Base-by-base conservation (phyloP, 2,888 invertebrate genomes). In the Temnothorax rugatulus region DNA sequence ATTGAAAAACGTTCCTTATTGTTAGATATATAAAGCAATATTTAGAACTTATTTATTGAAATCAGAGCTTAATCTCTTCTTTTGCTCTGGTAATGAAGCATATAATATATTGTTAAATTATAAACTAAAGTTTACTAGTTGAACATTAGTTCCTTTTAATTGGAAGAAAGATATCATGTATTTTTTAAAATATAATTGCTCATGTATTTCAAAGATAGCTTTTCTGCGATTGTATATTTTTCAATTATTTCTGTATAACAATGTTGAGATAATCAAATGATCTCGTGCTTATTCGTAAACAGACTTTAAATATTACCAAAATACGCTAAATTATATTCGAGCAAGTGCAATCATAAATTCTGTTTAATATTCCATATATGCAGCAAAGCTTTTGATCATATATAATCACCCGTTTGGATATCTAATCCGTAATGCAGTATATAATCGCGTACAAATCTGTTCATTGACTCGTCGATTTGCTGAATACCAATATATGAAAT, bases 371-470 rank as follows among this genome's bases (percentile, higher is more conserved):
- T 59, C 54, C 57, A n/a, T 59, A 59, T 21, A n/a, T 21, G 69
- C 47, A 15, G 29, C 59, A 47, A 69, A 79, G 69, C 59, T 59
- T 81, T 81, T 81, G 69, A 81, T 81, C 71, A 50, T 61, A 38
- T 57, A 81, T 50, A 69, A 81, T 81, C 25, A 13, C 15, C 13
- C 25, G 15, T 64, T 29, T 63, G n/a, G n/a, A 44, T 44, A 38
- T 61, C 69, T 77, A 77, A 77, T 81, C 59, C 79, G 59, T 59
- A 69, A 69, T 69, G 59, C 38, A 59, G 18, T 59, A 54, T 25
- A 59, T 81, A 71, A 81, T 61, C 71, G 21, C 38, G 18, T 59
- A 38, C 59, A 47, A 59, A 81, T 81, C 71, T 38, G 38, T 13
- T 69, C 59, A 34, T 47, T 59, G 15, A 38, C 47, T 59, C 21